Base-by-base conservation (phyloP, 2,888 invertebrate species). In the Ectemnius lituratus region DNA sequence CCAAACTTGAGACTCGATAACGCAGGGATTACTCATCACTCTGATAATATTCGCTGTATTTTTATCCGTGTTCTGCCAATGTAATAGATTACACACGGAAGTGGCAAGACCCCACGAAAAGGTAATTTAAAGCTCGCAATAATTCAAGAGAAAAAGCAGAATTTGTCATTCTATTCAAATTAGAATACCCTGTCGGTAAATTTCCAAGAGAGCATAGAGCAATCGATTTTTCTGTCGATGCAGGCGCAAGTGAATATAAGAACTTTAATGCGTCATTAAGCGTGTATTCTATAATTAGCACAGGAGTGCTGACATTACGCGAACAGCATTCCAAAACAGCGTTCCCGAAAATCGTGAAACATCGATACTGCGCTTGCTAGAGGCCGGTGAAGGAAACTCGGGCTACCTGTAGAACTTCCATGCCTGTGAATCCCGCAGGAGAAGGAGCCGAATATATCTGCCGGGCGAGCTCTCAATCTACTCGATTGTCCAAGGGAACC, bases 241-340 rank as follows among this genome's bases (percentile, higher is more conserved):
- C 23, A 49, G 27, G 8, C 23, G 14, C 16, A 23, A 23, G 23
- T n/a, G 49, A 49, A 58, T 28, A 67, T 64, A 70, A 75, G 58
- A 23, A 37, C 58, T 70, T n/a, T 70, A 76, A 70, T 62, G 67
- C 45, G 37, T n/a, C 67, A 76, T 75, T 75, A 18, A 62, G 65
- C 59, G 45, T 45, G 62, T 49, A 11, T 76, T 76, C 76, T 76
- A 76, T 76, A 71, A 75, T 75, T 75, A 71, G 71, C 49, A 14
- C 52, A 13, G 56, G 60, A 71, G 62, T 62, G 62, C 68, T 75
- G 62, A 68, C 65, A 64, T 70, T 74, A 64, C 37, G 5, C 28
- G 37, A 66, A 47, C 52, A 59, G 47, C 58, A 71, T 68, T 70
- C 70, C 52, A 62, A 74, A 74, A 67, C 64, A 62, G 16, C 58